These are phyloP conservation scores for Helogale parvula DNA, from an alignment of 2,113 vertebrate genomes.

Conservation along the genomic window DNA sequence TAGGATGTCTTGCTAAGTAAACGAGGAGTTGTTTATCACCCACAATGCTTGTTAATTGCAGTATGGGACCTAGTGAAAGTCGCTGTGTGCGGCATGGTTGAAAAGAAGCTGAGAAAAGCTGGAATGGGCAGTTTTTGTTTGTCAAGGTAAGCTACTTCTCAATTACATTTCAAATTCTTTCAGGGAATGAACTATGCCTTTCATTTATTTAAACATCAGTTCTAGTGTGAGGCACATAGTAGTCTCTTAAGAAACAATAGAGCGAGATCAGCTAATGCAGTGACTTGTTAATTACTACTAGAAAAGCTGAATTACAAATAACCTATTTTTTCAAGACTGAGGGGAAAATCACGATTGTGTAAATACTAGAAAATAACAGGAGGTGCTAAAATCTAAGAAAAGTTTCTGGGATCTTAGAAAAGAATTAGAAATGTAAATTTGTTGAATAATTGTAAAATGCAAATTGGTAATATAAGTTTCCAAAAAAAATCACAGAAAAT, in stretches of 20 bases:
- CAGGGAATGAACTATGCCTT: neutral
- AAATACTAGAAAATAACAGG: conserved; percentile 46
- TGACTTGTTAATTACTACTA: conserved; percentile 45
- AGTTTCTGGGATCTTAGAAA: conserved; percentile 42
- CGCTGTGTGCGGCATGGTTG: neutral
- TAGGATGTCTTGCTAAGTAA: neutral
- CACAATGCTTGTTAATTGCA: neutral
- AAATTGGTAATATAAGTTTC: conserved; percentile 34
- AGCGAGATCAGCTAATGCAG: neutral
- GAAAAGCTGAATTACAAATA: conserved; percentile 50
- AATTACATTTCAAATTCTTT: conserved; percentile 34
- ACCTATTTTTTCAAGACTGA: neutral
- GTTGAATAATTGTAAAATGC: conserved; percentile 59
- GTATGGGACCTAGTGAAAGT: neutral
- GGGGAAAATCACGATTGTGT: neutral
- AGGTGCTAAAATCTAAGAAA: conserved; percentile 53
- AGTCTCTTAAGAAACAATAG: conserved; percentile 11
- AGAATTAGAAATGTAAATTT: conserved; percentile 65
- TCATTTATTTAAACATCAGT: conserved; percentile 47
- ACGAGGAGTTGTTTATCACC: neutral
- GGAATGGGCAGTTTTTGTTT: neutral
- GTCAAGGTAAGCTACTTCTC: conserved; percentile 20
- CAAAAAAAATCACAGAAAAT: conserved; percentile 46
- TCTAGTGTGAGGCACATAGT: neutral
- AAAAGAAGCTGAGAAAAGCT: neutral